Percentiles rank a stretch among this genome's conserved stretches.
Evolutionary conservation across 2,888 invertebrate genomes (phyloP).

Genomic region (Clepsis dumicolana): DNA sequence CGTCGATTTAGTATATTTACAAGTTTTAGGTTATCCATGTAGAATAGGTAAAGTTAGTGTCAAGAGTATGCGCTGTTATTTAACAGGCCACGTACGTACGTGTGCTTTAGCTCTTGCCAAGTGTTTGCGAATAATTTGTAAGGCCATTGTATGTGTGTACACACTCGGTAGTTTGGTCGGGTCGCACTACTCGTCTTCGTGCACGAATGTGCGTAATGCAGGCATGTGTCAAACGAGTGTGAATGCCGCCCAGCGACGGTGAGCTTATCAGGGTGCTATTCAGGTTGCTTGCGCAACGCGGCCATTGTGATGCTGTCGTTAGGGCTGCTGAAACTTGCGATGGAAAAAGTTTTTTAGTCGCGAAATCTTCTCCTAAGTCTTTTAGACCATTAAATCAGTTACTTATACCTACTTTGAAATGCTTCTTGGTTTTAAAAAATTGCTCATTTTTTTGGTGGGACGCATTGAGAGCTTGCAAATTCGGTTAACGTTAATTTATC

Average conservation of each 20-base stretch:
- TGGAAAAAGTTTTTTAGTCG: not conserved
- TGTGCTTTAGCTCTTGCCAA: slow-evolving; percentile 26
- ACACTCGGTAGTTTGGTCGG: slow-evolving; percentile 17
- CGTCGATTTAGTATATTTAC: not conserved
- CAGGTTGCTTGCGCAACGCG: slow-evolving; percentile 56
- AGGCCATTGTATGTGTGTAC: slow-evolving; percentile 20
- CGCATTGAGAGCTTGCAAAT: not conserved
- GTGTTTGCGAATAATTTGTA: slow-evolving; percentile 21
- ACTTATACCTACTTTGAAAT: no score
- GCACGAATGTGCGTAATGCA: slow-evolving; percentile 23
- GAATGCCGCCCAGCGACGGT: slow-evolving; percentile 56
- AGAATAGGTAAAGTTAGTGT: not conserved
- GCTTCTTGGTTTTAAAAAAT: not conserved
- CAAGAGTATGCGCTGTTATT: slow-evolving; percentile 13
- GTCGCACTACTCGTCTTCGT: slow-evolving; percentile 8
- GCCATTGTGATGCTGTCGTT: slow-evolving; percentile 59
- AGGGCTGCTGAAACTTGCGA: slow-evolving; percentile 42
- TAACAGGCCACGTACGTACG: slow-evolving; percentile 18
- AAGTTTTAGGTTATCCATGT: not conserved
- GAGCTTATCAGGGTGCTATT: slow-evolving; percentile 56
- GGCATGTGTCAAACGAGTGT: slow-evolving; percentile 49
- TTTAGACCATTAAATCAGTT: no score
- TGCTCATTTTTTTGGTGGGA: not conserved
- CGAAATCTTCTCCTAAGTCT: not conserved
- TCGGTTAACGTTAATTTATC: not conserved